Evolutionary conservation across 1,140 invertebrate genomes (phyloP).

Genomic region (Drosophila tropicalis): DNA sequence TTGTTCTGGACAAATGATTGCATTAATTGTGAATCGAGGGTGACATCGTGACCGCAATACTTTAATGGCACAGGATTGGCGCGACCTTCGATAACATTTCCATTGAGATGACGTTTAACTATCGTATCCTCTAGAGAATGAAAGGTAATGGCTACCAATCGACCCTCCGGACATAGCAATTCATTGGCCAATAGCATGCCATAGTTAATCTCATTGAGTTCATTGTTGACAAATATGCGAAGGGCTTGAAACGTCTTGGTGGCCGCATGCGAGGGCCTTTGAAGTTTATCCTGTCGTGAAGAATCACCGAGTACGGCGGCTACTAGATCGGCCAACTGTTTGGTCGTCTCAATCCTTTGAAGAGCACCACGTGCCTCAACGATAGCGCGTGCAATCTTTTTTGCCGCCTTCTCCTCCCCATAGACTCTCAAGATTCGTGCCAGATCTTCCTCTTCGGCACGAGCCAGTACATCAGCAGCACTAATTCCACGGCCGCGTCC

Average conservation of each 20-base stretch:
- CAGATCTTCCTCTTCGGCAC: conserved; percentile 90
- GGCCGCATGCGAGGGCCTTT: conserved; percentile 90
- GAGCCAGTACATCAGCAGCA: conserved; percentile 93
- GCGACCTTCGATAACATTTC: conserved; percentile 88
- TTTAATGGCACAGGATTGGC: conserved; percentile 88
- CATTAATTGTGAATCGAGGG: conserved; percentile 86
- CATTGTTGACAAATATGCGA: conserved; percentile 98
- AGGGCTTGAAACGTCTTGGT: conserved; percentile 97
- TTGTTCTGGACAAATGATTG: conserved; percentile 85
- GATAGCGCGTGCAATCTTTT: conserved; percentile 94
- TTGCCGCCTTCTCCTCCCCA: conserved; percentile 94
- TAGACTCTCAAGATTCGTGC: conserved; percentile 93
- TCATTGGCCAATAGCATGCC: conserved; percentile 91
- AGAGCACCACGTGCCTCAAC: conserved; percentile 94
- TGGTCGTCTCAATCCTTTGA: conserved; percentile 91
- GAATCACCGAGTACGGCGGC: conserved; percentile 85
- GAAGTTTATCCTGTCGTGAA: conserved; percentile 88
- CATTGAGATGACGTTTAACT: conserved; percentile 94
- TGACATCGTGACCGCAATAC: conserved; percentile 85
- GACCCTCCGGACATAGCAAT: conserved; percentile 91
- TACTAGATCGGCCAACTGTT: conserved; percentile 92
- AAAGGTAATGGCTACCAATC: conserved; percentile 93
- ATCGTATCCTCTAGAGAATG: conserved; percentile 98
- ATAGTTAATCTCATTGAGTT: conserved; percentile 97
- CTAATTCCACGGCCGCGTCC: conserved; percentile 88